A percentile compares a stretch with the other conserved stretches of the same genome.
phyloP scores from a whole-genome alignment of 2,888 invertebrate species.

The Catocala sponsa region DNA sequence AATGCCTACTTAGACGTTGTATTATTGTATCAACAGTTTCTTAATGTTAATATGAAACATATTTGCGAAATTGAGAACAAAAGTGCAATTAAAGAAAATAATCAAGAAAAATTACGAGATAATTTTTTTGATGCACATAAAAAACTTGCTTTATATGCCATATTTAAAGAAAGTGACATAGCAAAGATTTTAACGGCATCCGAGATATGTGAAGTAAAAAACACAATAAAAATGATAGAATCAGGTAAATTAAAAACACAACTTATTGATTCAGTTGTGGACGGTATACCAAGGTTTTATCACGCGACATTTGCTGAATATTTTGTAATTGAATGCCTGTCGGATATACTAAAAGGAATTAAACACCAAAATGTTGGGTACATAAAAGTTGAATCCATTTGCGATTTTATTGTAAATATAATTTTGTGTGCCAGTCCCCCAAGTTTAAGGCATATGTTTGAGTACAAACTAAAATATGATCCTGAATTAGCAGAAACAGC shows the following conservation, averaged over 20 bases:
- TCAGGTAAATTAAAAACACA: slow-evolving; percentile 51
- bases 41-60: slow-evolving; percentile 52
- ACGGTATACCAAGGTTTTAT: slow-evolving; percentile 56
- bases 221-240: slow-evolving; percentile 47
- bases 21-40: slow-evolving; percentile 49
- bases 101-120: slow-evolving; percentile 28
- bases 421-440: slow-evolving; percentile 48
- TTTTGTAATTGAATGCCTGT: slow-evolving; percentile 50
- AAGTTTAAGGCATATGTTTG: slow-evolving; percentile 53
- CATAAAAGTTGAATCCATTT: slow-evolving; percentile 38
- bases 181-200: slow-evolving; percentile 47
- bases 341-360: slow-evolving; percentile 40
- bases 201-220: slow-evolving; percentile 53
- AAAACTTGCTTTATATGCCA: slow-evolving; percentile 57
- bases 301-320: slow-evolving; percentile 60
- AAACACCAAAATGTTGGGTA: slow-evolving; percentile 6
- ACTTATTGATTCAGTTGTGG: slow-evolving; percentile 50
- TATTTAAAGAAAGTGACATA: slow-evolving; percentile 55
- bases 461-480: slow-evolving; percentile 59
- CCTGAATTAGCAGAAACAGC: slow-evolving; percentile 39
- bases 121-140: slow-evolving; percentile 54
- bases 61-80: slow-evolving; percentile 39
- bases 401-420: slow-evolving; percentile 54
- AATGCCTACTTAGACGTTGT: slow-evolving; percentile 48
- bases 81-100: neutral